Conservation (phyloP, 2,113 vertebrate species). For the Athene cunicularia region DNA sequence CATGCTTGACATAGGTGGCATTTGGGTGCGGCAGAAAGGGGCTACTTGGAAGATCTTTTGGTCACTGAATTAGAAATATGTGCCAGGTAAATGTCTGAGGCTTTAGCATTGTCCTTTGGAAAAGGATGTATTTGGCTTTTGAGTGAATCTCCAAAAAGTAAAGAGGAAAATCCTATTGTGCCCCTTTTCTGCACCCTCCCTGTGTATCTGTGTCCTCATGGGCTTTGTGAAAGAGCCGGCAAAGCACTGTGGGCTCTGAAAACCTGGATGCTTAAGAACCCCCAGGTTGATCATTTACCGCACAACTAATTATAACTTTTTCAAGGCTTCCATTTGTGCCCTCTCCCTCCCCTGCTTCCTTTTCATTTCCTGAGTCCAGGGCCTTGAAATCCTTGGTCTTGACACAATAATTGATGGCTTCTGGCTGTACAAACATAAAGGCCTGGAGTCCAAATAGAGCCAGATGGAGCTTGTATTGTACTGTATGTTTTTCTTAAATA, state of each 20-base stretch:
- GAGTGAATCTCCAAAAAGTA: background rate
- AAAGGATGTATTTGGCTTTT: background rate
- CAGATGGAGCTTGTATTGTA: slow-evolving; percentile 47
- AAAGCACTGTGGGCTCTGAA: fast-evolving
- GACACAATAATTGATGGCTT: background rate
- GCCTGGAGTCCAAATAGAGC: slow-evolving; percentile 26
- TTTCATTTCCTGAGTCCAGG: slow-evolving; percentile 36
- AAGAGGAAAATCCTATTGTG: background rate
- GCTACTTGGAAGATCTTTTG: background rate
- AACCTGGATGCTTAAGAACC: background rate
- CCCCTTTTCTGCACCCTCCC: background rate
- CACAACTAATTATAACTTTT: background rate
- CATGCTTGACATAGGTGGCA: fast-evolving
- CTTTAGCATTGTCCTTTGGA: background rate
- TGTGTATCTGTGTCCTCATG: background rate
- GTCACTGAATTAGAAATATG: background rate
- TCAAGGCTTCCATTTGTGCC: background rate
- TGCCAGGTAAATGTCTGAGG: background rate
- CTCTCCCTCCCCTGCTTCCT: background rate
- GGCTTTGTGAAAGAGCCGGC: background rate
- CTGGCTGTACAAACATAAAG: slow-evolving; percentile 39
- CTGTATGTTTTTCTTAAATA: slow-evolving; percentile 53
- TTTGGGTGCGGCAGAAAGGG: background rate
- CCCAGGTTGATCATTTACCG: background rate
- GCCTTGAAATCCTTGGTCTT: slow-evolving; percentile 8